A percentile compares a stretch with the other conserved stretches of the same genome.
These are phyloP conservation scores for Callaeas wilsoni DNA, from an alignment of 2,113 vertebrate species.

Conservation along the genomic window DNA sequence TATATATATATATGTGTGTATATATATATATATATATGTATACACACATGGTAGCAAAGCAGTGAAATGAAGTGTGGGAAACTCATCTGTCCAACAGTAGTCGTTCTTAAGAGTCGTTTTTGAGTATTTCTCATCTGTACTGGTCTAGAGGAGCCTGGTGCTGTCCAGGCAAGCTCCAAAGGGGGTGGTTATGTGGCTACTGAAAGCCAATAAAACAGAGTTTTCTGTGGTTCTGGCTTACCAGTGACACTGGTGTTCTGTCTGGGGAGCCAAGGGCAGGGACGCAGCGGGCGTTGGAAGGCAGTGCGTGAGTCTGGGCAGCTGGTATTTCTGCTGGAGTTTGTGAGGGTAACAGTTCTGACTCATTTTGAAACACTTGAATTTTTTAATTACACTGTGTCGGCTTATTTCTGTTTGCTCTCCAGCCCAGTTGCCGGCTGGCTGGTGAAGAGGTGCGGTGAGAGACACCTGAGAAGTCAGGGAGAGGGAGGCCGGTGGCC, in stretches of 20 bases:
- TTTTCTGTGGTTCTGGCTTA: neutral
- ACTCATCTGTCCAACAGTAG: rapidly evolving
- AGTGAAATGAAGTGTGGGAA: neutral
- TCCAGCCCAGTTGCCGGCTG: neutral
- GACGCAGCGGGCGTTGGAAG: neutral
- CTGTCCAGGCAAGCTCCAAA: neutral
- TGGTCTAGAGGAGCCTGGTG: neutral
- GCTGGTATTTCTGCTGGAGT: constrained; percentile 25
- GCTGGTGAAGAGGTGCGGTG: neutral
- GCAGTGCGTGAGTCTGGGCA: neutral
- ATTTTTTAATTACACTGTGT: neutral
- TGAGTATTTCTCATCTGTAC: neutral
- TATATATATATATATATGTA: neutral
- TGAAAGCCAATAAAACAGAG: neutral
- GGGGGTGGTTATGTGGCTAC: neutral
- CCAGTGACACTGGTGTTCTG: neutral
- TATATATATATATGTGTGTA: rapidly evolving
- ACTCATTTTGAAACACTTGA: neutral
- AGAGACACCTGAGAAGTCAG: neutral
- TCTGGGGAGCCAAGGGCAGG: neutral
- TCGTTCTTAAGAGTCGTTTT: rapidly evolving
- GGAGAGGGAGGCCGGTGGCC: neutral
- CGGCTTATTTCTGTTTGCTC: neutral
- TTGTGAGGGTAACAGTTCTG: neutral
- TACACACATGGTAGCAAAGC: neutral